Evolutionary conservation across 2,113 vertebrate genomes (phyloP), one percentile per base, ranked within the genome.

Genomic region (Syngnathus scovelli): DNA sequence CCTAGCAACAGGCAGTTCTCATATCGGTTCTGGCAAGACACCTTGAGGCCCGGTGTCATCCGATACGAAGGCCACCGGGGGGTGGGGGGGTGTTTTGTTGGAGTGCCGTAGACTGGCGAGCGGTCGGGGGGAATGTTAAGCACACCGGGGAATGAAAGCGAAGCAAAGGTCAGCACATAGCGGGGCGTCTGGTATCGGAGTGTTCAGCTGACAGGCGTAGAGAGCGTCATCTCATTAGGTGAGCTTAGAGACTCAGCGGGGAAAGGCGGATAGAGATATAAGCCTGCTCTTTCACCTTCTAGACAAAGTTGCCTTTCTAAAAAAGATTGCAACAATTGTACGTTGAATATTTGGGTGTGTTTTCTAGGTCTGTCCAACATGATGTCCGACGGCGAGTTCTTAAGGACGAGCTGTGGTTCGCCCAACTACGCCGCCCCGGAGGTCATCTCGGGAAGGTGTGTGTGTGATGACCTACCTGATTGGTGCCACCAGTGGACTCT

Each of bases 341-440:
- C 27, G 27, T 33, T 33, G 27, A 33, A 3, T 33, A 33, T 33
- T 33, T 3, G 27, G 27, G 10, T 49, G 37, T 23, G 36, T 49
- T 86, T 38, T 75, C 55, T 67, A 99, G 97, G 97, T 4, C 85
- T 99, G 69, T 99, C 97, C 54, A 99, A 99, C 87, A 99, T 99
- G 97, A 99, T 99, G 97, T 98, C 96, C 72, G 97, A 99, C 69
- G 97, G 97, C 0, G 97, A 99, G 84, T 99, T 99, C 78, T 89
- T 99, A 1, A 90, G 96, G 75, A 99, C 97, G 27, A 99, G 97
- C 84, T 99, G 97, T 66, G 97, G 97, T 5, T 99, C 96, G 39
- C 97, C 97, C 44, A 99, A 99, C 85, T 99, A 99, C 9, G 97
- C 97, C 60, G 97, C 97, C 67, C 97, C 96, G 49, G 97, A 99